Evolutionary conservation across 2,888 invertebrate genomes (phyloP).

Genomic region (Andrena hattorfiana): DNA sequence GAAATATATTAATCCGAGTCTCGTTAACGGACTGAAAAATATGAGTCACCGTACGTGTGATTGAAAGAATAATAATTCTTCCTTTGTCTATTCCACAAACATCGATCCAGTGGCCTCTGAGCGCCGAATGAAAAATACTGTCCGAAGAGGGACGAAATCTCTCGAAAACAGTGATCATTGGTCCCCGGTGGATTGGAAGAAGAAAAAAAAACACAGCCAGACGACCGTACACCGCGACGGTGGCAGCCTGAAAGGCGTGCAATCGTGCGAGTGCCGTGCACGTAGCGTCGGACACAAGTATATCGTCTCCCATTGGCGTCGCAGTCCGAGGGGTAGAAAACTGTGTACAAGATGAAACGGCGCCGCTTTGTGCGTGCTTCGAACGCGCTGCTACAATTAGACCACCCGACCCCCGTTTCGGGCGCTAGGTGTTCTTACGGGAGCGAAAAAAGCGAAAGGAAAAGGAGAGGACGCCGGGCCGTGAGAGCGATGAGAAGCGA

Average conservation of each 20-base stretch:
- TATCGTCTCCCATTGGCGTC: constrained; percentile 18
- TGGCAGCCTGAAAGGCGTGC: constrained; percentile 13
- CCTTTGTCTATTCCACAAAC: not conserved
- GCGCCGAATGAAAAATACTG: not conserved
- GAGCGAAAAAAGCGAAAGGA: constrained; percentile 40
- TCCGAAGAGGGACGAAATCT: not conserved
- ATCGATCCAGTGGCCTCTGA: not conserved
- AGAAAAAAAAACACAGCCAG: not conserved
- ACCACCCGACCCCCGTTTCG: constrained; percentile 57
- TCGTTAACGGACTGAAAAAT: no score
- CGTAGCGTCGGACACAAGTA: constrained; percentile 15
- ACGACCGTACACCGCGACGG: not conserved
- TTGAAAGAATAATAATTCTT: not conserved
- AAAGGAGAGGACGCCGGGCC: not conserved
- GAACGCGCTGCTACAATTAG: constrained; percentile 56
- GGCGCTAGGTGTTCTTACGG: constrained; percentile 25
- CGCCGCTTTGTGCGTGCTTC: constrained; percentile 55
- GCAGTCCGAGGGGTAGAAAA: constrained; percentile 49
- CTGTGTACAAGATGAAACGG: constrained; percentile 38
- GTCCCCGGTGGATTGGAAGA: constrained; percentile 2
- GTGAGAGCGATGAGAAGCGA: constrained; percentile 23
- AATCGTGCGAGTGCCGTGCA: constrained; percentile 10
- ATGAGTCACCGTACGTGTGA: no score
- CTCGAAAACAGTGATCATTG: constrained; percentile 25
- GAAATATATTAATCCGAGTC: no score